A percentile compares a stretch with the other conserved stretches of the same genome.
Conservation (phyloP, 1,140 invertebrate genomes). For the Drosophila navojoa region DNA sequence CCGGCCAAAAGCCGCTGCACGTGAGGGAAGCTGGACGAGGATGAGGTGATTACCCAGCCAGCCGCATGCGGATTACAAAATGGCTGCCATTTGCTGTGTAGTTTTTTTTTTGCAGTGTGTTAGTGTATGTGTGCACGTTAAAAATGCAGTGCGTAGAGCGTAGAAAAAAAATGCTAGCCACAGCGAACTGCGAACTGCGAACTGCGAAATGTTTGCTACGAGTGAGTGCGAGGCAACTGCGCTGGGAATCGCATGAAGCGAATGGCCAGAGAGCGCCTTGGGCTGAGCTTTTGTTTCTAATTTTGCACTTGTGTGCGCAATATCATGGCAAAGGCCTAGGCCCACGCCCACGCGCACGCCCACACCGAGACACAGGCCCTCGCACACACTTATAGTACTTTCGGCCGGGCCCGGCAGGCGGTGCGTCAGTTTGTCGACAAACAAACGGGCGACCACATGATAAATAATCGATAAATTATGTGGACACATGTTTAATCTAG, state of each 20-base stretch:
- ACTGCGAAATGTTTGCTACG: conserved; percentile 15
- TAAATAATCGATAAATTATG: conserved; percentile 84
- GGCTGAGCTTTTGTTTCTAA: conserved; percentile 75
- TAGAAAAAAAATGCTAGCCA: conserved; percentile 19
- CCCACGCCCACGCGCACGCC: conserved; percentile 7
- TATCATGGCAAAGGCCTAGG: conserved; percentile 60
- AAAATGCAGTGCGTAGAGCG: conserved; percentile 64
- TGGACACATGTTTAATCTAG: conserved; percentile 83
- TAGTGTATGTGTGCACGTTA: conserved; percentile 32
- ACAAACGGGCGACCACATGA: conserved; percentile 71
- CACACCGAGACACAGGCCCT: neutral
- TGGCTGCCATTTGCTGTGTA: conserved; percentile 71
- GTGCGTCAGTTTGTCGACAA: conserved; percentile 62
- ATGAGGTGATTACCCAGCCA: conserved; percentile 78
- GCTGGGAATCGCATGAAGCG: conserved; percentile 15
- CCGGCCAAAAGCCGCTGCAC: conserved; percentile 64
- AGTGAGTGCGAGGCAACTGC: neutral
- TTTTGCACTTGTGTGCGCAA: conserved; percentile 80
- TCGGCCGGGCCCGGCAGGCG: conserved; percentile 39
- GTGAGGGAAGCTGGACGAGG: conserved; percentile 53
- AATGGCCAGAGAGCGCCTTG: conserved; percentile 58
- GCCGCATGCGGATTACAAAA: conserved; percentile 81
- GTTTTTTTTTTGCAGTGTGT: conserved; percentile 25
- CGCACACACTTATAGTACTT: conserved; percentile 8
- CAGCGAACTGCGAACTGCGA: conserved; percentile 10